Percentiles rank a stretch among this genome's conserved stretches.
Evolutionary conservation across 1,140 invertebrate species (phyloP).

Genomic region (Antheraea pernyi): DNA sequence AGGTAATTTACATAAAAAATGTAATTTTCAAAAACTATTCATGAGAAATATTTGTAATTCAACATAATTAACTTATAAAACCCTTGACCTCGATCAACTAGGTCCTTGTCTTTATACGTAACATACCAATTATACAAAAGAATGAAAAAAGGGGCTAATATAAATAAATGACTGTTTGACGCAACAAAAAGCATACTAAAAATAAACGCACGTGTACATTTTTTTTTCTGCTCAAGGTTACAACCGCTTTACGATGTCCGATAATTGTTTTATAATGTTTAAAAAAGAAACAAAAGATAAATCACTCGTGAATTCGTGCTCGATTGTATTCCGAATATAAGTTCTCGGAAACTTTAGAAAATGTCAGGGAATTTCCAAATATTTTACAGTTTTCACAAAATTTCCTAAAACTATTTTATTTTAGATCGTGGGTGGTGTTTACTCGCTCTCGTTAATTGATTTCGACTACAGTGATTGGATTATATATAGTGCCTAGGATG

Average conservation of each 20-base stretch:
- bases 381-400: too few relatives aligned
- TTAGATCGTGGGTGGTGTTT: too few relatives aligned
- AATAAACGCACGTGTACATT: not conserved
- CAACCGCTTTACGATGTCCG: not conserved
- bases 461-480: too few relatives aligned
- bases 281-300: not conserved
- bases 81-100: not conserved
- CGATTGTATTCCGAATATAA: not conserved
- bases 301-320: not conserved
- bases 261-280: not conserved
- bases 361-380: not conserved
- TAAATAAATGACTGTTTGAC: not conserved
- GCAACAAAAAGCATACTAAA: not conserved
- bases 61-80: not conserved
- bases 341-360: not conserved
- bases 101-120: not conserved
- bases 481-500: too few relatives aligned
- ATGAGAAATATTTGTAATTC: too few relatives aligned
- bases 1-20: too few relatives aligned
- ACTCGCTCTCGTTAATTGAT: too few relatives aligned
- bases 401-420: too few relatives aligned
- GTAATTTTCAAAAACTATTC: too few relatives aligned
- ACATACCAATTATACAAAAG: not conserved
- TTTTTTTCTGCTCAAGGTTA: not conserved
- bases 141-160: too few relatives aligned